These are phyloP conservation scores for Latrodectus geometricus DNA, from an alignment of 1,140 invertebrate species.

Conservation along the genomic window DNA sequence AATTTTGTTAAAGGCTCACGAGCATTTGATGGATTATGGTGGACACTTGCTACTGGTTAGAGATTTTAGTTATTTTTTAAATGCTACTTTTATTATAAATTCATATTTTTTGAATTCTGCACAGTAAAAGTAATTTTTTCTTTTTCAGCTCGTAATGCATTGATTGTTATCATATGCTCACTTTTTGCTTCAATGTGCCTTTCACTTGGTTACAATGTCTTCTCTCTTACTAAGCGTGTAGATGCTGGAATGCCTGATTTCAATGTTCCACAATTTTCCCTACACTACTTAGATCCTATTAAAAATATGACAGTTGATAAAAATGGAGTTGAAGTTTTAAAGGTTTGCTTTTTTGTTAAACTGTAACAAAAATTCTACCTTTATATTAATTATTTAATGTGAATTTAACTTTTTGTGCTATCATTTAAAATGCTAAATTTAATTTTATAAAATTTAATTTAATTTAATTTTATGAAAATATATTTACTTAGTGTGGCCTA, in stretches of 20 bases:
- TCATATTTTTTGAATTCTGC: background rate
- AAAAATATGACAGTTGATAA: conserved; percentile 43
- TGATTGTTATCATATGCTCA: conserved; percentile 80
- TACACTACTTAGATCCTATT: conserved; percentile 23
- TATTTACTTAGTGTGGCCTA: background rate
- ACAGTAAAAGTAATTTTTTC: background rate
- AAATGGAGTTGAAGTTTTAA: conserved; percentile 35
- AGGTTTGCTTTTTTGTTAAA: conserved; percentile 1
- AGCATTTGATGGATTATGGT: conserved; percentile 40
- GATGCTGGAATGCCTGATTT: conserved; percentile 54
- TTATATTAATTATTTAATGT: no score
- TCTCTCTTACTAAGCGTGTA: conserved; percentile 68
- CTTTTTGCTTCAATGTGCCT: conserved; percentile 70
- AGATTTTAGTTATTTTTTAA: background rate
- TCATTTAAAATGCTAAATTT: background rate
- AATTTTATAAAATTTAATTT: background rate
- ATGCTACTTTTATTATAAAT: background rate
- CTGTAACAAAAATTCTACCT: background rate
- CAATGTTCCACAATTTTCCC: conserved; percentile 57
- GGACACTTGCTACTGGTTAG: conserved; percentile 43
- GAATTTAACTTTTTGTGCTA: no score
- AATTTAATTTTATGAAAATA: background rate
- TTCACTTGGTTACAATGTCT: conserved; percentile 74
- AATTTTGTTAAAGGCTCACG: background rate
- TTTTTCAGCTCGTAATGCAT: conserved; percentile 80